Percentiles rank a stretch among this genome's conserved stretches.
phyloP scores from a whole-genome alignment of 2,797 vertebrate genomes.

The Antennarius maculatus region DNA sequence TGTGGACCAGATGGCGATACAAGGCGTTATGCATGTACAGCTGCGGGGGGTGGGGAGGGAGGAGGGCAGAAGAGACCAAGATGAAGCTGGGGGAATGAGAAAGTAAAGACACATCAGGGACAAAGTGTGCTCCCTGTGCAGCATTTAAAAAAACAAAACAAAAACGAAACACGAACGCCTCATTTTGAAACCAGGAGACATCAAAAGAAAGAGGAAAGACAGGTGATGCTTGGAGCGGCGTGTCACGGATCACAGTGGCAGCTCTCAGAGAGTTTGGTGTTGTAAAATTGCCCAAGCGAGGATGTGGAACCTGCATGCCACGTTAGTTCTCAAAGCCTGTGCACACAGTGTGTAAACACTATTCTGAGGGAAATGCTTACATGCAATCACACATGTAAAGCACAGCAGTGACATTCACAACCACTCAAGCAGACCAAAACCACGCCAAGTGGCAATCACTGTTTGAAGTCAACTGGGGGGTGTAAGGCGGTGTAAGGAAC shows the following conservation, averaged over 20 bases:
- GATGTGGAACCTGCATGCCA: constrained; percentile 48
- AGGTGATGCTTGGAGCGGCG: constrained; percentile 38
- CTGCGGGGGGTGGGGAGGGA: constrained; percentile 20
- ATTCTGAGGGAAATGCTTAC: constrained; percentile 41
- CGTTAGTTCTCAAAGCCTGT: constrained; percentile 64
- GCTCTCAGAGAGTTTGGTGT: constrained; percentile 33
- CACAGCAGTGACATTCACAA: constrained; percentile 41
- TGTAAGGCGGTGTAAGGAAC: constrained; percentile 37
- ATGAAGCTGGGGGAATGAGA: constrained; percentile 44
- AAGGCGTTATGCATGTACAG: constrained; percentile 81
- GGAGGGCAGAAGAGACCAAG: constrained; percentile 35
- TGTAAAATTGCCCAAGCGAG: constrained; percentile 53
- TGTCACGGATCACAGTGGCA: constrained; percentile 26
- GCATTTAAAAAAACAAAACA: constrained; percentile 32
- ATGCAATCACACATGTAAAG: constrained; percentile 46
- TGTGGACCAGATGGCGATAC: constrained; percentile 88
- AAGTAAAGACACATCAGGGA: constrained; percentile 44
- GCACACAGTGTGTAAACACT: constrained; percentile 54
- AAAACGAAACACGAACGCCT: constrained; percentile 35
- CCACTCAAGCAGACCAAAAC: constrained; percentile 57
- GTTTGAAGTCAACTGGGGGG: constrained; percentile 47
- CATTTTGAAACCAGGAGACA: constrained; percentile 55
- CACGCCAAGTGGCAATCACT: constrained; percentile 30
- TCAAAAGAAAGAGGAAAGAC: constrained; percentile 31
- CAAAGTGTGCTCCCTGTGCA: constrained; percentile 42